phyloP scores from a whole-genome alignment of 2,888 invertebrate genomes.

The Drosophila rubida region DNA sequence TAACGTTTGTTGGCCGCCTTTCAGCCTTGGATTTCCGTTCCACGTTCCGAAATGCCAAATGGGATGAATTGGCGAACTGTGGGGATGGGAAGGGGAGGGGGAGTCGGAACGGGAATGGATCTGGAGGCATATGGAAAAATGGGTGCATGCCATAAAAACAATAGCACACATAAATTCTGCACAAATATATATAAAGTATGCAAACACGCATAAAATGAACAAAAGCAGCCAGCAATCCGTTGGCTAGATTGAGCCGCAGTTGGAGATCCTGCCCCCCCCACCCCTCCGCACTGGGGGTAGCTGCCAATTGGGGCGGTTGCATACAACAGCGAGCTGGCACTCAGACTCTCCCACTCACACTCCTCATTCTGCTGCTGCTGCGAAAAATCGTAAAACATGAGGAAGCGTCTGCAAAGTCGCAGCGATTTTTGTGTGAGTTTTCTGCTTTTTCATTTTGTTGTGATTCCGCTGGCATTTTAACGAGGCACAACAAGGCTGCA shows the following conservation, averaged over 20 bases:
- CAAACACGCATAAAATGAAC: conserved; percentile 74
- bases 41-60: conserved; percentile 43
- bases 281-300: too few species aligned
- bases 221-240: conserved; percentile 43
- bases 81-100: conserved; percentile 12
- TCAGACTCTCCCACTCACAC: conserved; percentile 12
- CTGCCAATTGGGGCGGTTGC: conserved; percentile 28
- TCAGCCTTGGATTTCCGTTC: conserved; percentile 52
- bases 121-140: conserved; percentile 68
- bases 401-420: conserved; percentile 68
- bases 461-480: conserved; percentile 78
- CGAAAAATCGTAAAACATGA: conserved; percentile 75
- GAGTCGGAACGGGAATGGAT: conserved; percentile 8
- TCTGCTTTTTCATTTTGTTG: conserved; percentile 52
- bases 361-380: conserved; percentile 11
- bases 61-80: conserved; percentile 29
- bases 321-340: conserved; percentile 54
- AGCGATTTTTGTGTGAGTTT: conserved; percentile 47
- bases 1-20: conserved; percentile 60
- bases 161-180: conserved; percentile 81
- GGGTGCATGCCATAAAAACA: conserved; percentile 83
- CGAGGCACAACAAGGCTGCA: conserved; percentile 57
- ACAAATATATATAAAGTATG: conserved; percentile 79
- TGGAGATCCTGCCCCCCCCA: too few species aligned
- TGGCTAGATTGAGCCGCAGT: conserved; percentile 1